Evolutionary conservation across 2,888 invertebrate genomes (phyloP).

Genomic region (Apamea anceps): DNA sequence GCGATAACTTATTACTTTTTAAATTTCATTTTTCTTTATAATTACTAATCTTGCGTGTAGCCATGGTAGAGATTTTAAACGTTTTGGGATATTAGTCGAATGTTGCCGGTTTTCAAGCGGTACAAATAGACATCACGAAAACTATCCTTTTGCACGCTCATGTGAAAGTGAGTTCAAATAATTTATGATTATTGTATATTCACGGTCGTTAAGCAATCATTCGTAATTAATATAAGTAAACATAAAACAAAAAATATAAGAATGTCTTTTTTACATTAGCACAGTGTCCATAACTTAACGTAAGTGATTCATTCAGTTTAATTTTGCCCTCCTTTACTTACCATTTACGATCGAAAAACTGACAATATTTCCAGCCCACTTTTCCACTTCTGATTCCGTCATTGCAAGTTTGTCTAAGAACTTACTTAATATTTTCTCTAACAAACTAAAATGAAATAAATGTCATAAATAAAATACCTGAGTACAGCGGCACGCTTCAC

Average conservation of each 20-base stretch:
- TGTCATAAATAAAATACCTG: slow-evolving; percentile 73
- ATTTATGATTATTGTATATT: not conserved
- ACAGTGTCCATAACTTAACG: not conserved
- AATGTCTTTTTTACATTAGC: not conserved
- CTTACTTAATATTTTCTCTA: slow-evolving; percentile 27
- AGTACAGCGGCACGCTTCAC: slow-evolving; percentile 72
- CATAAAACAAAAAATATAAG: not conserved
- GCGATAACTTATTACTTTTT: slow-evolving; percentile 11
- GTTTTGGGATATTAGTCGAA: slow-evolving; percentile 15
- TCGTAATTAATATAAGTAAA: not conserved
- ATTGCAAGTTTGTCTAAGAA: not conserved
- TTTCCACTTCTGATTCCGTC: not conserved
- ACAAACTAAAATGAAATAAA: slow-evolving; percentile 41
- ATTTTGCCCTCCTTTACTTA: slow-evolving; percentile 16
- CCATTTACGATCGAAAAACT: not conserved
- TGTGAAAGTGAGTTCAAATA: slow-evolving; percentile 35
- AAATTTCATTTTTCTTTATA: slow-evolving; percentile 8
- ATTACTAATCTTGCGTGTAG: slow-evolving; percentile 27
- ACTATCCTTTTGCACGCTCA: slow-evolving; percentile 19
- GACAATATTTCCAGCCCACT: slow-evolving; percentile 2
- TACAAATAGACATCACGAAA: slow-evolving; percentile 30
- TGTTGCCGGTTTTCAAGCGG: not conserved
- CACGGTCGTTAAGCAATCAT: slow-evolving; percentile 1
- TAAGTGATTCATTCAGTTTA: slow-evolving; percentile 2
- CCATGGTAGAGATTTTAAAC: slow-evolving; percentile 11